phyloP scores from a whole-genome alignment of 2,888 invertebrate genomes.

The Pimpla rufipes region DNA sequence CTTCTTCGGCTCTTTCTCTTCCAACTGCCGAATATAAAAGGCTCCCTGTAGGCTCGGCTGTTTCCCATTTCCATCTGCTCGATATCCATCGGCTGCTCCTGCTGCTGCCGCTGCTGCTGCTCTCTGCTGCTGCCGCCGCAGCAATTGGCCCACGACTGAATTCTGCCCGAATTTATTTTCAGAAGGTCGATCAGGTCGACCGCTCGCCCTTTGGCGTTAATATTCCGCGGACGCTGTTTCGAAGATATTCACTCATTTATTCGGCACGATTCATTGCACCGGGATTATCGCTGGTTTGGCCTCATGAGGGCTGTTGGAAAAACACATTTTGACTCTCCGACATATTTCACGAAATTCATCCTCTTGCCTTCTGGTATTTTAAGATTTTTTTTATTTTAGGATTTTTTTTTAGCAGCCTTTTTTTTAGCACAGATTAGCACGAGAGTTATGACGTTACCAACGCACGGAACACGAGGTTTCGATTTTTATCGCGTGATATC shows the following conservation, averaged over 20 bases:
- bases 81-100: conserved; percentile 57
- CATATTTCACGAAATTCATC: not conserved
- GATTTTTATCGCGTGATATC: not conserved
- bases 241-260: not conserved
- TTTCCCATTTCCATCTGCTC: conserved; percentile 57
- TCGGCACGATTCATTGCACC: not conserved
- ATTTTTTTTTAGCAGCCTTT: no score
- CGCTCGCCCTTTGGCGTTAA: conserved; percentile 15
- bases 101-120: conserved; percentile 51
- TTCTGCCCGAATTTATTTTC: conserved; percentile 67
- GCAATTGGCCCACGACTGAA: conserved; percentile 63
- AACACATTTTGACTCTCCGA: not conserved
- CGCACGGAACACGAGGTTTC: not conserved
- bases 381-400: not conserved
- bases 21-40: conserved; percentile 67
- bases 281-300: not conserved
- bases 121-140: conserved; percentile 51
- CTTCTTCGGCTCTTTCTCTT: conserved; percentile 60
- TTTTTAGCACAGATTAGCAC: not conserved
- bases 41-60: conserved; percentile 42
- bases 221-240: not conserved
- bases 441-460: not conserved
- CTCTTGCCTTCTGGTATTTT: not conserved
- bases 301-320: not conserved
- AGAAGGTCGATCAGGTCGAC: conserved; percentile 61